phyloP scores from a whole-genome alignment of 2,888 invertebrate species.

The Drosophila peninsularis region DNA sequence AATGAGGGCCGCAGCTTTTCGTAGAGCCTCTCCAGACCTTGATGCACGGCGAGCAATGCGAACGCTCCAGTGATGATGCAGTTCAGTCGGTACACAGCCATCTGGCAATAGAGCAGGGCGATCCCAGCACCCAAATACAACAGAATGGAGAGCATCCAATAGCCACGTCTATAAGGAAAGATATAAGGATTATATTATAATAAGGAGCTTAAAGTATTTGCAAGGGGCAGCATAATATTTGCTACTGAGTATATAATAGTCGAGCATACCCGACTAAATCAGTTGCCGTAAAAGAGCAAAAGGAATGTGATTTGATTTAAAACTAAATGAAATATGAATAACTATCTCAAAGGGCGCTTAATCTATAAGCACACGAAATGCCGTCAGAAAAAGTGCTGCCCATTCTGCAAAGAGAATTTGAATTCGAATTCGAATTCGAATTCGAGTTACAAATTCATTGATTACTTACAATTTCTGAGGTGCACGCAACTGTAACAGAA shows the following conservation, averaged over 20 bases:
- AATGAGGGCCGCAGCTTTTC: background rate
- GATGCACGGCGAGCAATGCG: slow-evolving; percentile 57
- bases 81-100: slow-evolving; percentile 87
- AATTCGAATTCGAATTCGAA: background rate
- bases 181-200: too few species aligned
- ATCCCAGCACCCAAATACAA: slow-evolving; percentile 86
- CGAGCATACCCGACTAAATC: background rate
- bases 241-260: background rate
- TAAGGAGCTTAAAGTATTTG: background rate
- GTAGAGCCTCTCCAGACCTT: slow-evolving; percentile 34
- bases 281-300: background rate
- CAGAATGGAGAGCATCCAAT: slow-evolving; percentile 74
- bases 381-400: background rate
- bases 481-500: slow-evolving; percentile 89
- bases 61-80: slow-evolving; percentile 85
- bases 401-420: background rate
- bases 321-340: background rate
- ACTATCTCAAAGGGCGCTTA: background rate
- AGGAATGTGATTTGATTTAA: background rate
- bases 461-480: slow-evolving; percentile 88
- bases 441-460: too few species aligned
- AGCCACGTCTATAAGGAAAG: slow-evolving; percentile 51
- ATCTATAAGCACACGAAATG: too few species aligned
- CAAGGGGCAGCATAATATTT: background rate
- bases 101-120: slow-evolving; percentile 87